Base-by-base conservation (phyloP, 2,797 vertebrate genomes). In the Epinephelus awoara region DNA sequence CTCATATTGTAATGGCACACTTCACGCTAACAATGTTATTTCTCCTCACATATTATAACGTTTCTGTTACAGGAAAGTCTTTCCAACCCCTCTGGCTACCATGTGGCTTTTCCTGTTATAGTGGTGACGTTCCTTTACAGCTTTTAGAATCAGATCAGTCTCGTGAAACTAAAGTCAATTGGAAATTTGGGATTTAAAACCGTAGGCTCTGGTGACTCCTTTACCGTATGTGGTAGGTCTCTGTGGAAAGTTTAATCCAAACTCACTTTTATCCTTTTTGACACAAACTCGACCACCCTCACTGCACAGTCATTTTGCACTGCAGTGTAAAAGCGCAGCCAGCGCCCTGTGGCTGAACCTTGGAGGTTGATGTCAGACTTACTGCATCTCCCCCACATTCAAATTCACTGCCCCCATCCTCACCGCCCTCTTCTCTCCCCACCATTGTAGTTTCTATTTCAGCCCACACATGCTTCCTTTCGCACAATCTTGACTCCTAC, bases 211-310 rank as follows among this genome's bases (percentile, higher is more conserved):
- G 59, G 67, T 46, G 49, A 63, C 47, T 7, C 56, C 29, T 72
- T 63, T 1, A 34, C 40, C 38, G 42, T 63, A 14, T 82, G 77
- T 29, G 77, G 64, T 67, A 67, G 66, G 73, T 72, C 73, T 82
- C 46, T 40, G 0, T 13, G 44, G 29, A 78, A 68, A 54, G 15
- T 49, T 25, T 23, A 42, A 46, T 63, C 67, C 67, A 75, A 69
- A 78, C 46, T 66, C 54, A 50, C 34, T 6, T 42, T 29, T 52
- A 49, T 62, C 49, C 13, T 67, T 72, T 70, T 29, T 34, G 63
- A 75, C 63, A 75, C 63, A 72, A 49, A 25, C 38, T 40, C 5
- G 79, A 85, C 83, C 85, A 85, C 84, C 87, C 72, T 84, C 71
- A 46, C 13, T 55, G 83, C 42, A 18, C 12, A 21, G 56, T 71